phyloP scores from a whole-genome alignment of 2,797 vertebrate species.

The Furcifer pardalis region DNA sequence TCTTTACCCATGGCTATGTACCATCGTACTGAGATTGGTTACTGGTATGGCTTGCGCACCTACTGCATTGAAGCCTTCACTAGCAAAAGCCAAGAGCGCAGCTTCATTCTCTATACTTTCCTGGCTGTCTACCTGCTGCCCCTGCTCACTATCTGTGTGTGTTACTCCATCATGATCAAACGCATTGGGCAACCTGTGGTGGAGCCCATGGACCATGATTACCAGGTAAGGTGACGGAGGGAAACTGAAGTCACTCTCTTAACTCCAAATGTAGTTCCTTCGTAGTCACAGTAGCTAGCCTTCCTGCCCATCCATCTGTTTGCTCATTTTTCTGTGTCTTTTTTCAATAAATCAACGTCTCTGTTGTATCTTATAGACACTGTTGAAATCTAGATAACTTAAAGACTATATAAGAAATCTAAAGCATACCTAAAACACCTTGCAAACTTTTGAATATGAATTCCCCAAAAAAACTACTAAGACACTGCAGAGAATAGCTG shows the following conservation, averaged over 20 bases:
- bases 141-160: slow-evolving; percentile 62
- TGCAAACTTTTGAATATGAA: neutral
- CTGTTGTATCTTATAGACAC: too few relatives aligned
- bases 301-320: neutral
- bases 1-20: slow-evolving; percentile 62
- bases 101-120: slow-evolving; percentile 63
- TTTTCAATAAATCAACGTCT: too few relatives aligned
- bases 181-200: slow-evolving; percentile 54
- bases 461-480: too few relatives aligned
- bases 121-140: slow-evolving; percentile 63
- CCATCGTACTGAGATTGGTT: slow-evolving; percentile 57
- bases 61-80: slow-evolving; percentile 65
- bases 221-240: slow-evolving; percentile 50
- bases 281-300: neutral
- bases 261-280: neutral
- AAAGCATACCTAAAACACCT: neutral
- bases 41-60: slow-evolving; percentile 66
- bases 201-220: slow-evolving; percentile 58
- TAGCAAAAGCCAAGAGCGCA: slow-evolving; percentile 49
- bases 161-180: slow-evolving; percentile 63
- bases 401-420: neutral
- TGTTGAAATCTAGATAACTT: neutral
- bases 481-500: neutral
- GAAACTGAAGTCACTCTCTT: neutral
- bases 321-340: too few relatives aligned